Evolutionary conservation across 2,113 vertebrate species (phyloP).

Genomic region (Scophthalmus maximus): DNA sequence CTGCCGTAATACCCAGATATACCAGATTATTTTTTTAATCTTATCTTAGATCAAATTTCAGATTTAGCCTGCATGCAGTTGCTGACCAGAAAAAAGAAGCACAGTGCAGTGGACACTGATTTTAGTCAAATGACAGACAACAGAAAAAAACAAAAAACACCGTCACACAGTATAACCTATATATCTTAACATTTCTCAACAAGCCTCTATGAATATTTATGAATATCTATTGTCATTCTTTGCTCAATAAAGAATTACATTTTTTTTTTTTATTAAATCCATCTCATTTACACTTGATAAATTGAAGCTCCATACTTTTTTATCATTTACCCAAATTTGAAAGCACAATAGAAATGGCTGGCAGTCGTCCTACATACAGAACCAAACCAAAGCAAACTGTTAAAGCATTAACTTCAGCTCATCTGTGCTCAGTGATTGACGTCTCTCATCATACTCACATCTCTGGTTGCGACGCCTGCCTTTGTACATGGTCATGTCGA

Average conservation of each 20-base stretch:
- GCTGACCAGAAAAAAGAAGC: not conserved
- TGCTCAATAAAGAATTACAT: not conserved
- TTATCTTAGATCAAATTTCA: not conserved
- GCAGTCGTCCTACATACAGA: not conserved
- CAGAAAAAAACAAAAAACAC: too few species aligned
- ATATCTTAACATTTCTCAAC: not conserved
- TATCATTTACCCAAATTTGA: not conserved
- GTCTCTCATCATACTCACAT: conserved; percentile 98
- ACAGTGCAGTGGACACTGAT: not conserved
- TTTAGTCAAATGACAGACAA: not conserved
- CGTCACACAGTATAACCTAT: not conserved
- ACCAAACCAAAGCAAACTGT: not conserved
- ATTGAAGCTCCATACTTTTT: not conserved
- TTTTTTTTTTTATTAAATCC: too few species aligned
- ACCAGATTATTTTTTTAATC: too few species aligned
- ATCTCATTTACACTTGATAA: not conserved
- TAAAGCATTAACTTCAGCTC: too few species aligned
- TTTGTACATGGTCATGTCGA: conserved; percentile 90
- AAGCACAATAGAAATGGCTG: not conserved
- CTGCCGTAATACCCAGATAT: too few species aligned
- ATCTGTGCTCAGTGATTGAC: not conserved
- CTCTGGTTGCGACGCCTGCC: conserved; percentile 93
- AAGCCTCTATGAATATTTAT: conserved; percentile 1
- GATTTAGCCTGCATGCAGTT: not conserved
- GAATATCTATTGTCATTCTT: not conserved